A percentile compares a stretch with the other conserved stretches of the same genome.
These are phyloP conservation scores for Acanthoscelides obtectus DNA, from an alignment of 2,888 invertebrate genomes.

Conservation along the genomic window DNA sequence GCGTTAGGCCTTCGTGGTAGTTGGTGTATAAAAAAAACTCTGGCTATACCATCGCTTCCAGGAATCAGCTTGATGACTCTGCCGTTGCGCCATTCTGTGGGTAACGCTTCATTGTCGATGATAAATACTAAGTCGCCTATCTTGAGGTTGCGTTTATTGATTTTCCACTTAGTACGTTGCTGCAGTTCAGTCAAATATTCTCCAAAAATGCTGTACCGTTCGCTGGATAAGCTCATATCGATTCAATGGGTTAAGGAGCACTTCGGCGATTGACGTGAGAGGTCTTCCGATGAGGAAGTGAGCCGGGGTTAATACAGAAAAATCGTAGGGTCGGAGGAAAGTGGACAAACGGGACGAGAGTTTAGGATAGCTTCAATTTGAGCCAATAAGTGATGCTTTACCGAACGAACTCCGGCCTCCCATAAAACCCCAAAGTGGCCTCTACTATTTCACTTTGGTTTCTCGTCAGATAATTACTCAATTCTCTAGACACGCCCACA, in stretches of 20 bases:
- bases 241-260: background rate
- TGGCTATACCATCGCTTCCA: background rate
- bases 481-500: too few species aligned
- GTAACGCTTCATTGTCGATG: slow-evolving; percentile 12
- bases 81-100: slow-evolving; percentile 7
- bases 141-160: background rate
- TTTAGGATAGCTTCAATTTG: too few species aligned
- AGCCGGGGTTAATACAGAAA: background rate
- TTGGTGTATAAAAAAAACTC: too few species aligned
- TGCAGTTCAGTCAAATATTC: slow-evolving; percentile 8
- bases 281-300: background rate
- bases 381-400: too few species aligned
- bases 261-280: background rate
- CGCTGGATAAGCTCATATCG: background rate
- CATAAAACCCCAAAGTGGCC: too few species aligned
- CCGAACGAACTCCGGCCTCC: too few species aligned
- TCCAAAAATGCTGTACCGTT: background rate
- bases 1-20: too few species aligned
- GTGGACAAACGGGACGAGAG: too few species aligned
- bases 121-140: slow-evolving; percentile 9
- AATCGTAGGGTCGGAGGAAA: too few species aligned
- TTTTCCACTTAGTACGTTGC: slow-evolving; percentile 9
- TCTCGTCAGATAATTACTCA: too few species aligned
- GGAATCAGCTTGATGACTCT: slow-evolving; percentile 4
- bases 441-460: too few species aligned